Conservation (phyloP, 2,888 invertebrate genomes). For the Patella caerulea region DNA sequence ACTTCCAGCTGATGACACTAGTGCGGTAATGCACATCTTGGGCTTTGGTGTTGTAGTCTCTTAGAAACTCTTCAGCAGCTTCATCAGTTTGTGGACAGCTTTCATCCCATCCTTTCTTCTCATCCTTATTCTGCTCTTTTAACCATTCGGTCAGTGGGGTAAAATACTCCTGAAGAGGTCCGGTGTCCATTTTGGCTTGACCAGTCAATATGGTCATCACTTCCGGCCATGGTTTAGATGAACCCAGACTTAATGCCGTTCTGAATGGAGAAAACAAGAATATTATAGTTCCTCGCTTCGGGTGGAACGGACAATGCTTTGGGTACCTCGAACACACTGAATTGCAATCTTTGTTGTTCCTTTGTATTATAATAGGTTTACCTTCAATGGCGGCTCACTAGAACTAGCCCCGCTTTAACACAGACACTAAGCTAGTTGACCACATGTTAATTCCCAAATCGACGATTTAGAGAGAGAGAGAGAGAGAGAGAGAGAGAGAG, state of each 20-base stretch:
- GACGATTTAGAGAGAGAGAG: too few species aligned
- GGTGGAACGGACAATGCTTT: too few species aligned
- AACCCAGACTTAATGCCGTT: conserved; percentile 71
- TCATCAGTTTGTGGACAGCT: conserved; percentile 30
- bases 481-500: too few species aligned
- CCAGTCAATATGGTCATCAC: conserved; percentile 86
- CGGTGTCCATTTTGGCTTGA: conserved; percentile 78
- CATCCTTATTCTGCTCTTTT: conserved; percentile 62
- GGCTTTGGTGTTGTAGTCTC: conserved; percentile 36
- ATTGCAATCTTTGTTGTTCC: too few species aligned
- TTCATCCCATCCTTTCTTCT: conserved; percentile 20
- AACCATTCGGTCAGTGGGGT: conserved; percentile 84
- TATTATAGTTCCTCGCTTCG: not conserved
- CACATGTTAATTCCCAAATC: too few species aligned
- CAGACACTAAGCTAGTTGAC: too few species aligned
- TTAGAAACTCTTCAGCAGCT: conserved; percentile 36
- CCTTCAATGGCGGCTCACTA: too few species aligned
- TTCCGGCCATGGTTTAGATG: conserved; percentile 76
- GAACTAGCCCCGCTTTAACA: too few species aligned
- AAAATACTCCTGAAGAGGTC: conserved; percentile 85
- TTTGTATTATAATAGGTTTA: too few species aligned
- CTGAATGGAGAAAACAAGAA: conserved; percentile 21
- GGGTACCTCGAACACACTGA: too few species aligned
- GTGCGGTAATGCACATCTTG: conserved; percentile 24
- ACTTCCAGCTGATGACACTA: conserved; percentile 51